Percentiles rank a stretch among this genome's conserved stretches.
These are phyloP conservation scores for Triplophysa tibetana DNA, from an alignment of 2,113 vertebrate genomes.

Conservation along the genomic window DNA sequence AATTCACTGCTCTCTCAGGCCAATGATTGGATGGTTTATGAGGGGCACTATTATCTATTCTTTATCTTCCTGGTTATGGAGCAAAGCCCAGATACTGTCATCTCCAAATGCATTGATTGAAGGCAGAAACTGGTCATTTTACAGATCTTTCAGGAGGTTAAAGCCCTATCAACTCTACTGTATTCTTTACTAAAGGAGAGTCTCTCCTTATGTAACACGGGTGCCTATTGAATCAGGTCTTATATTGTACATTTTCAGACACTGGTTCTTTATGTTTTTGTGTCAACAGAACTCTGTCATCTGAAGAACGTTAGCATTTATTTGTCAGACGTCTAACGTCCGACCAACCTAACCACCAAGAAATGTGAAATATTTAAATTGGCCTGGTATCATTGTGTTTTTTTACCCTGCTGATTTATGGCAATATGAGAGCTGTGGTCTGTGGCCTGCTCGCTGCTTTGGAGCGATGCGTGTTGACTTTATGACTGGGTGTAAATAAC, in stretches of 20 bases:
- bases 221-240: neutral
- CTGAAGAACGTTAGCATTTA: constrained; percentile 15
- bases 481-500: constrained; percentile 38
- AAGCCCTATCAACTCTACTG: neutral
- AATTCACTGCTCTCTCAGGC: neutral
- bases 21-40: neutral
- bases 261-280: neutral
- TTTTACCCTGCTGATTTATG: constrained; percentile 30
- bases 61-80: neutral
- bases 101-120: constrained; percentile 28
- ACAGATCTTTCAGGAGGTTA: constrained; percentile 2
- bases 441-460: constrained; percentile 28
- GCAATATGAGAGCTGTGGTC: constrained; percentile 25
- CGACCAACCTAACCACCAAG: constrained; percentile 24
- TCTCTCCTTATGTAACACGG: constrained; percentile 10
- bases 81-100: constrained; percentile 15
- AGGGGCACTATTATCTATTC: neutral
- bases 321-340: constrained; percentile 15
- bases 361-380: constrained; percentile 40
- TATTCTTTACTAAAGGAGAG: neutral
- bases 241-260: neutral
- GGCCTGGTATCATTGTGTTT: constrained; percentile 14
- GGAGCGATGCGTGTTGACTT: constrained; percentile 36
- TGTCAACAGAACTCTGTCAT: constrained; percentile 8
- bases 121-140: constrained; percentile 10